A percentile compares a stretch with the other conserved stretches of the same genome.
phyloP scores from a whole-genome alignment of 2,888 invertebrate genomes.

The Drosophila suboccidentalis region DNA sequence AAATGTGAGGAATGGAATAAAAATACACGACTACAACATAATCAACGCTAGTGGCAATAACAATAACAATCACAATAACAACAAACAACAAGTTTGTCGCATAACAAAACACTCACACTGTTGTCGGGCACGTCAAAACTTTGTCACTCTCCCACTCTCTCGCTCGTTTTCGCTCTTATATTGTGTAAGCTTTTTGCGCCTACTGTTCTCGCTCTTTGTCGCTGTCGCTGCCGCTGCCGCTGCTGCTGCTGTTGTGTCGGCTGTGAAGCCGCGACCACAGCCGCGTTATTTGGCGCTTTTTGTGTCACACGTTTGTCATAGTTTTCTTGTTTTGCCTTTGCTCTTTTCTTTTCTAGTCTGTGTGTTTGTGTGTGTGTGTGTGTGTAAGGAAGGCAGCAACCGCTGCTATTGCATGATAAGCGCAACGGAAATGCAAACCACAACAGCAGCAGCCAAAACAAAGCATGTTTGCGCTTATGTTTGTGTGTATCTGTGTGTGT shows the following conservation, averaged over 20 bases:
- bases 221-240: neutral
- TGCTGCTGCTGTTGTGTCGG: constrained; percentile 15
- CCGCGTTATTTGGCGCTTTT: constrained; percentile 44
- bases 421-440: constrained; percentile 53
- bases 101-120: constrained; percentile 33
- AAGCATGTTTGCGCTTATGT: neutral
- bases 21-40: constrained; percentile 44
- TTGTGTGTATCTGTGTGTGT: too few relatives aligned
- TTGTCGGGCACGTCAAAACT: constrained; percentile 22
- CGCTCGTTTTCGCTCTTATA: constrained; percentile 13
- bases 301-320: constrained; percentile 46
- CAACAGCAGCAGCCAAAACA: constrained; percentile 27
- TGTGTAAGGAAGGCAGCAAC: constrained; percentile 4
- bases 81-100: constrained; percentile 34
- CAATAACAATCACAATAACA: constrained; percentile 30
- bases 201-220: constrained; percentile 5
- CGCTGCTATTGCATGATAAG: constrained; percentile 55
- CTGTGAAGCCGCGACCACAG: constrained; percentile 28
- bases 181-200: constrained; percentile 20
- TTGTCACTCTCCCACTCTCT: constrained; percentile 17
- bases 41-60: constrained; percentile 46
- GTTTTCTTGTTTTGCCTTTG: constrained; percentile 26
- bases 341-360: constrained; percentile 1
- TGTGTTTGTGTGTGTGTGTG: constrained; percentile 1
- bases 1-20: constrained; percentile 9